These are phyloP conservation scores for Stichopus horrens DNA, from an alignment of 53 echinoderm and acorn worm genomes.

Conservation along the genomic window DNA sequence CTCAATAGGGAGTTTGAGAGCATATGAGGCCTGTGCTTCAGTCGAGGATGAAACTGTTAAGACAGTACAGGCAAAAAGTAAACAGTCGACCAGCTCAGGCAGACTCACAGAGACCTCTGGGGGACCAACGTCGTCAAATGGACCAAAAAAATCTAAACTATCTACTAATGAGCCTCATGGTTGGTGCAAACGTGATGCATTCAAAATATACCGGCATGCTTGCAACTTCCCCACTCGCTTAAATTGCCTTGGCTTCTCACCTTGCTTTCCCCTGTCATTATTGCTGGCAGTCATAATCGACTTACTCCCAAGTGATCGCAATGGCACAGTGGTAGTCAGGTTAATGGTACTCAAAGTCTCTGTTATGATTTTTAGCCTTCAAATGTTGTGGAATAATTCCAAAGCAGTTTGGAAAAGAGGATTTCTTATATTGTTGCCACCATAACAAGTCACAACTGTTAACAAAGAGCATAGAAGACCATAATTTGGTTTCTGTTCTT, in stretches of 20 bases:
- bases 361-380: too few relatives aligned
- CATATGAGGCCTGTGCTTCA: conserved; percentile 17
- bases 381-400: too few relatives aligned
- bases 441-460: too few relatives aligned
- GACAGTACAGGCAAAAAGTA: background rate
- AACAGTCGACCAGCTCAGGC: conserved; percentile 2
- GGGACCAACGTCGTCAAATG: background rate
- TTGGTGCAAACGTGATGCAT: conserved; percentile 12
- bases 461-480: too few relatives aligned
- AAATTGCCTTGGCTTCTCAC: background rate
- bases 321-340: too few relatives aligned
- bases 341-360: too few relatives aligned
- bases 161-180: conserved; percentile 25
- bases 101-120: conserved; percentile 10
- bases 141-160: conserved; percentile 26
- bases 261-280: background rate
- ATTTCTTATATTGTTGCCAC: too few relatives aligned
- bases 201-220: background rate
- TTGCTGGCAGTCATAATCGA: background rate
- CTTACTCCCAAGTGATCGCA: too few relatives aligned
- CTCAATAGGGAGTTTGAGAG: conserved; percentile 17
- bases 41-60: conserved; percentile 21
- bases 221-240: background rate
- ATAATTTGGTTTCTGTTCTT: too few relatives aligned
- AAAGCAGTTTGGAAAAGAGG: too few relatives aligned